Base-by-base conservation (phyloP, 1,140 invertebrate genomes). In the Vanessa atalanta region DNA sequence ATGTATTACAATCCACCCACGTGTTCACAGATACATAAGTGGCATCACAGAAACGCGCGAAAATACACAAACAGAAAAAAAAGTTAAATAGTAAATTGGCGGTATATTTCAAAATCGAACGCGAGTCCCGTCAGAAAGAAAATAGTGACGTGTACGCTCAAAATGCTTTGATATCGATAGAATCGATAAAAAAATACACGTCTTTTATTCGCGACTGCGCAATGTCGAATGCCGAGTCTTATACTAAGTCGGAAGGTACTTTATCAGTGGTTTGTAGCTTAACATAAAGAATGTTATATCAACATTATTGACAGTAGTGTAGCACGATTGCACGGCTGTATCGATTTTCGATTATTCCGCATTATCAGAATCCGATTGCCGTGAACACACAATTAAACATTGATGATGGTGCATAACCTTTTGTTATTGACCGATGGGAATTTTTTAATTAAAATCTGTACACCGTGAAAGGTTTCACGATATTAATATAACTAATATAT, bases 221-320 rank as follows among this genome's bases (percentile, higher is more conserved):
- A 70, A 65, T 72, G 67, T 66, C 63, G 79, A 86, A 86, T 86
- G 85, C 71, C 65, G 70, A 64, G 75, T 73, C 60, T 57, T 72
- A 63, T 47, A 66, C 47, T 51, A 65, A 68, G 53, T 57, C 16
- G 53, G 53, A 75, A 80, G 77, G 78, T 76, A 80, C 74, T 73
- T 80, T 86, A 86, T 84, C 84, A 84, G 53, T 57, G 53, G 53
- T 57, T 57, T 57, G 53, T 23, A 57, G 77, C 57, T 61, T 61
- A 61, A 37, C 57, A 37, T 84, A 77, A 83, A 82, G 75, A 77
- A 77, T 80, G 75, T 81, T 78, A 78, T 83, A 78, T 79, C 78
- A 71, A 84, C 57, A 78, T 66, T 76, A 73, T 73, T 71, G 64
- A 68, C 50, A 71, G 71, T 81, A 83, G 78, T 82, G 78, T 26